phyloP scores from a whole-genome alignment of 2,113 vertebrate species.

The Garra rufa region DNA sequence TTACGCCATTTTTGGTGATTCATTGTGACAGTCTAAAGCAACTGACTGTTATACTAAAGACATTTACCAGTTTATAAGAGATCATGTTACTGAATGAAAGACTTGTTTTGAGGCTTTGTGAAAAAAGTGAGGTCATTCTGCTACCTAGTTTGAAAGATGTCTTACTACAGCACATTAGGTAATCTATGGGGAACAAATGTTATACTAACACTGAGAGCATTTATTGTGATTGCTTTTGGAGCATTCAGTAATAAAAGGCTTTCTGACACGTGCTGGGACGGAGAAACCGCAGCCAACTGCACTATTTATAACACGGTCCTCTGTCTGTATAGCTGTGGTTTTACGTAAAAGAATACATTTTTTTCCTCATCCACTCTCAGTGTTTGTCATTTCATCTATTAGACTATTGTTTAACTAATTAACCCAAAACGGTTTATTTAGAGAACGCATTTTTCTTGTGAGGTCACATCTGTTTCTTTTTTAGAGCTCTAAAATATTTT shows the following conservation, averaged over 20 bases:
- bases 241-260: constrained; percentile 50
- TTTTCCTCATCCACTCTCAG: not conserved
- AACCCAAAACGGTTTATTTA: not conserved
- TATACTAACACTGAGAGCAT: constrained; percentile 65
- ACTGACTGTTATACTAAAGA: not conserved
- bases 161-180: constrained; percentile 21
- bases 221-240: constrained; percentile 44
- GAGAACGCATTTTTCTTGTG: not conserved
- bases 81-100: constrained; percentile 16
- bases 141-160: constrained; percentile 29
- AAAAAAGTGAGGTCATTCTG: not conserved
- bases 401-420: not conserved
- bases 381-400: constrained; percentile 20
- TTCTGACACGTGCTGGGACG: constrained; percentile 41
- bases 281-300: constrained; percentile 5
- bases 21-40: not conserved
- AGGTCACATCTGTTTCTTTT: not conserved
- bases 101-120: constrained; percentile 13
- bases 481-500: not conserved
- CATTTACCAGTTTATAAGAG: not conserved
- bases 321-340: not conserved
- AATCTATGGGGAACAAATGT: constrained; percentile 61
- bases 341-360: not conserved
- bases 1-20: not conserved
- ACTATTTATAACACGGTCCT: constrained; percentile 44